phyloP scores from a whole-genome alignment of 2,797 vertebrate genomes.

The Paedocypris micromegethes region DNA sequence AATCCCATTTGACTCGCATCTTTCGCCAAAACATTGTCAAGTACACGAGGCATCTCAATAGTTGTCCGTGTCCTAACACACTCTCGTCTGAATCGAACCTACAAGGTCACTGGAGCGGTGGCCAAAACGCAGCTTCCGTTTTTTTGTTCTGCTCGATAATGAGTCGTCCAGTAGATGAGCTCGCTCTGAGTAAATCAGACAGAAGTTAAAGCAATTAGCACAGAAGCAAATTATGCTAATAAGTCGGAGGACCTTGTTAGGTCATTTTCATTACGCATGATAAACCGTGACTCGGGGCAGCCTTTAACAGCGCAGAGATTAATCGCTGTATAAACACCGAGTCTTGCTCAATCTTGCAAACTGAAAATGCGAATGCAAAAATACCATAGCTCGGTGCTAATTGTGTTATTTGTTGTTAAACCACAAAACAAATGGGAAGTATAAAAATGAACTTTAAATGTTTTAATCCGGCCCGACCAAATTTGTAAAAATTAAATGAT shows the following conservation, averaged over 20 bases:
- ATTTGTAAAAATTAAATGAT: too few relatives aligned
- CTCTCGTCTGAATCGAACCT: slow-evolving; percentile 8
- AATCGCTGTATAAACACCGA: slow-evolving; percentile 50
- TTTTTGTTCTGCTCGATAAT: slow-evolving; percentile 50
- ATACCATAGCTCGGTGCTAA: too few relatives aligned
- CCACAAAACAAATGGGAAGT: too few relatives aligned
- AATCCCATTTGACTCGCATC: too few relatives aligned
- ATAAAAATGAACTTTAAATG: too few relatives aligned
- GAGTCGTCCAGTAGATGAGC: slow-evolving; percentile 56
- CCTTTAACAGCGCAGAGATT: slow-evolving; percentile 60
- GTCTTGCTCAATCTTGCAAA: too few relatives aligned
- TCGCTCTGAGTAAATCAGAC: slow-evolving; percentile 65
- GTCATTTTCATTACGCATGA: slow-evolving; percentile 77
- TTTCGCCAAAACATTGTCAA: background rate
- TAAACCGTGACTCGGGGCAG: slow-evolving; percentile 71
- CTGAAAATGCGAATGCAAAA: too few relatives aligned
- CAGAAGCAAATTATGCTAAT: slow-evolving; percentile 73
- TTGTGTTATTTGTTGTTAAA: too few relatives aligned
- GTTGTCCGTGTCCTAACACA: background rate
- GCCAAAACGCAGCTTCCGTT: slow-evolving; percentile 46
- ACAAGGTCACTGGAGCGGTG: slow-evolving; percentile 53
- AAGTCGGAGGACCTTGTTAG: slow-evolving; percentile 71
- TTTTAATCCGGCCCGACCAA: too few relatives aligned
- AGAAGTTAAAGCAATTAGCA: slow-evolving; percentile 76
- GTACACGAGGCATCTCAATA: background rate